Evolutionary conservation across 1,140 invertebrate species (phyloP).

Genomic region (Caenorhabditis inopinata): DNA sequence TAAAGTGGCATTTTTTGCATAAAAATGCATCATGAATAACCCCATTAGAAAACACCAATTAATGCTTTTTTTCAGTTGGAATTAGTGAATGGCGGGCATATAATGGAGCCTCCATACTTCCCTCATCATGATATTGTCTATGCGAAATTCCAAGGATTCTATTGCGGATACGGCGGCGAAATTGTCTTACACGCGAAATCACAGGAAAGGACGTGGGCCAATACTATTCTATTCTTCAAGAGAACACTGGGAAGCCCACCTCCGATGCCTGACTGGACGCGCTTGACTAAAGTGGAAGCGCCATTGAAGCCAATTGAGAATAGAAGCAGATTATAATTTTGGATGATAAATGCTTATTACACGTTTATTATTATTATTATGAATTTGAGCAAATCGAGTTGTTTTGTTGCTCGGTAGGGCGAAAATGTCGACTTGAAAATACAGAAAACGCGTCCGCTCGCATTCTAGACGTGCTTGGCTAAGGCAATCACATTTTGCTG

Average conservation of each 20-base stretch:
- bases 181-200: constrained; percentile 24
- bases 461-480: too few relatives aligned
- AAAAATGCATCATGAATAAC: too few relatives aligned
- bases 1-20: too few relatives aligned
- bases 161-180: constrained; percentile 43
- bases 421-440: too few relatives aligned
- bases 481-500: too few relatives aligned
- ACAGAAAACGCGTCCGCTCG: too few relatives aligned
- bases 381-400: too few relatives aligned
- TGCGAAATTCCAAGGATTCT: constrained; percentile 45
- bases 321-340: constrained; percentile 19
- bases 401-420: too few relatives aligned
- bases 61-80: constrained; percentile 25
- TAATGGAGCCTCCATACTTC: constrained; percentile 44
- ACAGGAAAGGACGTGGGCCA: constrained; percentile 34
- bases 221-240: constrained; percentile 40
- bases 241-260: constrained; percentile 34
- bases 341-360: too few relatives aligned
- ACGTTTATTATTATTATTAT: too few relatives aligned
- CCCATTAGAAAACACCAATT: too few relatives aligned
- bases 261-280: constrained; percentile 34
- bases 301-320: constrained; percentile 24
- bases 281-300: background rate
- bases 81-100: constrained; percentile 39
- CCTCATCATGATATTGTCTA: constrained; percentile 43